A percentile compares a stretch with the other conserved stretches of the same genome.
Conservation (phyloP, 2,797 vertebrate genomes). For the Astyanax mexicanus region DNA sequence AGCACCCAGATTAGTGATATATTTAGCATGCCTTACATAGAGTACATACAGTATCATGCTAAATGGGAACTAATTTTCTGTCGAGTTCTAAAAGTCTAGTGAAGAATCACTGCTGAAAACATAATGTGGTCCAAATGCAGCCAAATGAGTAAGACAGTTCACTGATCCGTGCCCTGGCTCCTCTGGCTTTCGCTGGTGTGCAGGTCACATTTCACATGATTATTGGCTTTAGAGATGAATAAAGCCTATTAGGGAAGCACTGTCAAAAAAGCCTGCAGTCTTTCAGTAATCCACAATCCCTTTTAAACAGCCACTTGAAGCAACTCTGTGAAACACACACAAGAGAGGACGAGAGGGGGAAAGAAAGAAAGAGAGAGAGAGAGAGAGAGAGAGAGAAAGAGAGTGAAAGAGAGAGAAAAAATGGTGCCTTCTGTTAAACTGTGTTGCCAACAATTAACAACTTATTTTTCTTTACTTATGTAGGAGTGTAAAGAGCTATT, state of each 20-base stretch:
- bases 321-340: slow-evolving; percentile 13
- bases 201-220: slow-evolving; percentile 51
- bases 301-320: slow-evolving; percentile 42
- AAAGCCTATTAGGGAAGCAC: slow-evolving; percentile 44
- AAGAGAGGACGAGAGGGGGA: background rate
- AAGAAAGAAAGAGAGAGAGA: background rate
- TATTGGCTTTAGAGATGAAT: slow-evolving; percentile 44
- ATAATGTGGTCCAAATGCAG: background rate
- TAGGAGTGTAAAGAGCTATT: too few relatives aligned
- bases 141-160: background rate
- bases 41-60: too few relatives aligned
- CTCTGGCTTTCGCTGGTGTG: background rate
- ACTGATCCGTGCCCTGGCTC: background rate
- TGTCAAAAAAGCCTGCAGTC: slow-evolving; percentile 38
- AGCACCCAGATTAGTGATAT: background rate
- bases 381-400: background rate
- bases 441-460: too few relatives aligned
- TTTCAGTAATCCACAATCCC: slow-evolving; percentile 44
- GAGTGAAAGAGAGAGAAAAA: too few relatives aligned
- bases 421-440: too few relatives aligned
- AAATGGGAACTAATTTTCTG: background rate
- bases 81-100: background rate
- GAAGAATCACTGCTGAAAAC: background rate
- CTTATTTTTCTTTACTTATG: too few relatives aligned
- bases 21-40: background rate